Percentiles rank a stretch among this genome's conserved stretches.
phyloP scores from a whole-genome alignment of 64 coral and sea anemone genomes.

The Platygyra sinensis region DNA sequence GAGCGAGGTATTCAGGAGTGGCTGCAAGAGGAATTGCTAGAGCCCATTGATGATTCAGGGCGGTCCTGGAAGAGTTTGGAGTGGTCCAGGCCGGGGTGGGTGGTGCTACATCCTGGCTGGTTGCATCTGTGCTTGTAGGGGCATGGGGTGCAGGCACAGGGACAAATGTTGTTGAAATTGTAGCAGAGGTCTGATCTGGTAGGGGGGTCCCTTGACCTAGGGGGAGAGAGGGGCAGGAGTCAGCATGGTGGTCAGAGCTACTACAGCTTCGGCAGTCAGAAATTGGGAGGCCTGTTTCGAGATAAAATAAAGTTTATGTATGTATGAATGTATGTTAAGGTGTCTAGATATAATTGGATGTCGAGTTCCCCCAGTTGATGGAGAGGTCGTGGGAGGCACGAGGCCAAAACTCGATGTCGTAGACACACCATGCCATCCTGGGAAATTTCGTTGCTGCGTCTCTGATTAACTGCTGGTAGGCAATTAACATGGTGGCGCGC shows the following conservation, averaged over 20 bases:
- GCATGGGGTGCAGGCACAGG: slow-evolving; percentile 5
- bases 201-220: neutral
- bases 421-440: no score
- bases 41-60: neutral
- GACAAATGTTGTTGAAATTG: neutral
- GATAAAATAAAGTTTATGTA: no score
- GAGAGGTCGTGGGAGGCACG: no score
- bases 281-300: no score
- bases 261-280: no score
- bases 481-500: no score
- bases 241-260: neutral
- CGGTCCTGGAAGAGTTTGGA: neutral
- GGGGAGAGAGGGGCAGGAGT: neutral
- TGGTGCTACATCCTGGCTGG: neutral
- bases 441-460: no score
- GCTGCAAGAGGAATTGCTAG: neutral
- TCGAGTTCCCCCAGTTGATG: no score
- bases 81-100: neutral
- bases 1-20: neutral
- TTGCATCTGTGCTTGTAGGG: neutral
- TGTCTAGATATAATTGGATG: no score
- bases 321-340: no score
- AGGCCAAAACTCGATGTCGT: no score
- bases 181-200: neutral
- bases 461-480: no score